These are phyloP conservation scores for Odocoileus virginianus DNA, from an alignment of 2,113 vertebrate species.

Conservation along the genomic window DNA sequence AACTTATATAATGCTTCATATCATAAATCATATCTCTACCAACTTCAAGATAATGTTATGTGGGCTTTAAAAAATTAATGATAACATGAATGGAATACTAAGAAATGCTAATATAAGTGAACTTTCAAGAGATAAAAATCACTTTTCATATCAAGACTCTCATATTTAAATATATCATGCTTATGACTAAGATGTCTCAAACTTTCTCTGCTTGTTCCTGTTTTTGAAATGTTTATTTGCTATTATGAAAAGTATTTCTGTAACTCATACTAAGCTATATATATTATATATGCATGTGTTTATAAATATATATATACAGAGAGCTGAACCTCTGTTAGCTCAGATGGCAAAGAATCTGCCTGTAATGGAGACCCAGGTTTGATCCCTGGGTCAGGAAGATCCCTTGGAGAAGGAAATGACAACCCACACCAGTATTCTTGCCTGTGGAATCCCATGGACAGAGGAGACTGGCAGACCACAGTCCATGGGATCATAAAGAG, in stretches of 20 bases:
- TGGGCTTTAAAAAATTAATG: not conserved
- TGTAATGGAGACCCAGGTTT: not conserved
- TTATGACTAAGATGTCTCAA: not conserved
- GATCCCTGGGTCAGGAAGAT: not conserved
- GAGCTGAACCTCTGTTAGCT: not conserved
- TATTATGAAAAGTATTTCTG: not conserved
- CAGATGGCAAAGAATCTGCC: not conserved
- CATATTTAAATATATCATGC: not conserved
- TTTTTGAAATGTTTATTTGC: not conserved
- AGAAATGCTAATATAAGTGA: not conserved
- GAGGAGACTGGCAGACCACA: not conserved
- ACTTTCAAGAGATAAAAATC: not conserved
- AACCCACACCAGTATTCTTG: not conserved
- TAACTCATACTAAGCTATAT: not conserved
- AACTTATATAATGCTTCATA: not conserved
- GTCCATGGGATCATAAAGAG: not conserved
- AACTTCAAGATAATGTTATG: not conserved
- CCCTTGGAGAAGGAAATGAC: not conserved
- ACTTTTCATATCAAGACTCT: not conserved
- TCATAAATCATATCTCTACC: not conserved
- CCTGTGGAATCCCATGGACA: not conserved
- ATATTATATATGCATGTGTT: rapidly evolving
- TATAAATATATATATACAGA: rapidly evolving
- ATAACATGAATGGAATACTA: not conserved
- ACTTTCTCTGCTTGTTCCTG: not conserved